Evolutionary conservation across 2,113 vertebrate genomes (phyloP), one percentile per base, ranked within the genome.

Genomic region (Gadus macrocephalus): DNA sequence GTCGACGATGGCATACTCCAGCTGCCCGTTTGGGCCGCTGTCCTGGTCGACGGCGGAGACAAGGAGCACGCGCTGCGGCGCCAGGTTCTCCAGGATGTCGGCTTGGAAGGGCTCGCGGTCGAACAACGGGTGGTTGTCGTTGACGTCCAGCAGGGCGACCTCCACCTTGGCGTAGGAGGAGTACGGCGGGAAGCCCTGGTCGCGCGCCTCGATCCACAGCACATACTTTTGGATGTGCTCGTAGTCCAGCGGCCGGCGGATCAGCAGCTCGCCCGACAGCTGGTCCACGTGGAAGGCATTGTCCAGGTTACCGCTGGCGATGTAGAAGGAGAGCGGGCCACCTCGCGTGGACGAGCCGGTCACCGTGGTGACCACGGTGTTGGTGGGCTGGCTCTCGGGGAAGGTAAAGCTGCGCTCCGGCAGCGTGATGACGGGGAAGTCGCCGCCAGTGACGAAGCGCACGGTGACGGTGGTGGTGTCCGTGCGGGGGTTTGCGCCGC

Each of bases 391-490:
- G 81, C 89, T 96, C 90, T 98, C 97, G 0, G 95, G 94, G 80
- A 98, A 98, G 0, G 91, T 93, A 84, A 98, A 98, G 0, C 81
- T 80, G 8, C 86, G 93, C 60, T 96, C 95, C 75, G 91, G 93
- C 0, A 95, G 90, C 78, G 85, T 92, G 78, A 98, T 92, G 15
- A 53, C 86, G 0, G 97, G 97, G 69, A 99, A 99, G 84, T 96
- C 92, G 4, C 90, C 95, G 72, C 92, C 94, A 14, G 91, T 93
- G 27, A 94, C 94, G 17, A 98, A 97, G 72, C 97, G 92, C 6
- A 99, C 94, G 0, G 97, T 99, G 72, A 99, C 95, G 0, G 97
- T 99, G 9, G 97, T 99, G 7, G 90, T 92, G 66, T 98, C 97
- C 0, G 90, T 94, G 89, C 91, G 96, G 16, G 96, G 95, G 69